Evolutionary conservation across 2,113 vertebrate species (phyloP), one percentile per base, ranked within the genome.

Genomic region (Ophthalmolycus amberensis): DNA sequence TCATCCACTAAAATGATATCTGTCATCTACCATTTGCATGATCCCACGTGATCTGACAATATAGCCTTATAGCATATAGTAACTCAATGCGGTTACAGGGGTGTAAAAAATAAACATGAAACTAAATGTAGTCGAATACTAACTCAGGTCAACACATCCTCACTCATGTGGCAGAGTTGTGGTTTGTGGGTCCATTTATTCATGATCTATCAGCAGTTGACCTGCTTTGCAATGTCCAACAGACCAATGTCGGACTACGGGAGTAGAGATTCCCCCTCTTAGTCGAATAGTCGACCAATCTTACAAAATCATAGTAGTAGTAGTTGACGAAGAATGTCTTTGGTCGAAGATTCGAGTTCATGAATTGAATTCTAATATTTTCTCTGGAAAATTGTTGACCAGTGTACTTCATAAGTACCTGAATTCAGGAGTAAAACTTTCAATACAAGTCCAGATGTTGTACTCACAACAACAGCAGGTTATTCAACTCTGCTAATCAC

Each of bases 401-500:
- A 38, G 6, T 27, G 8, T 50, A 37, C 25, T 25, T 32, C 1
- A 29, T 16, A 38, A 32, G 4, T 6, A 38, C 32, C 16, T 3
- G 10, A 70, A 68, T 32, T 52, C 27, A 56, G 8, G 18, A 27
- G 8, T 69, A 46, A 46, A 14, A 46, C 44, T 8, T 20, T 9
- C 18, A 6, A 32, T 14, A 44, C 3, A 68, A 65, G 50, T 42
- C 44, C 32, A 70, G 34, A 60, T 0, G 1, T 48, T 20, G 79
- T 63, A 22, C 29, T 58, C 3, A 74, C 15, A 18, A 58, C 32
- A 67, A 34, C 40, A 56, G 37, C 46, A 50, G 25, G 14, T 67
- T 77, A 71, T 73, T 54, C 48, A 71, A 69, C n/a, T 77, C 25
- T 60, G 29, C 11, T 44, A 4, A 44, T 38, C 32, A 54, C 62